Base-by-base conservation (phyloP, 2,888 invertebrate genomes). In the Norana najaformis region DNA sequence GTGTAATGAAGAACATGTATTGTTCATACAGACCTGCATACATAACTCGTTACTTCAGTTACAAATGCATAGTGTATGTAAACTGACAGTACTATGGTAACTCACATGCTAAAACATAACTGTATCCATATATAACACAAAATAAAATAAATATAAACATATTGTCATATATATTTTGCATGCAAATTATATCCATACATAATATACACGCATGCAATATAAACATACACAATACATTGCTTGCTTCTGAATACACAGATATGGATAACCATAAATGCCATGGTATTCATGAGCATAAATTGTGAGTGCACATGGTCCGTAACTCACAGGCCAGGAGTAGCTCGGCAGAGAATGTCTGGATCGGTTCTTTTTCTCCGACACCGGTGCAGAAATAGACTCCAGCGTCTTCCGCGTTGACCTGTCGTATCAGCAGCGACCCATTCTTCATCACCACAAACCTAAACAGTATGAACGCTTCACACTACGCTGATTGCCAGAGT, bases 341-440 rank as follows among this genome's bases (percentile, higher is more conserved):
- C 82, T 94, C 93, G 0, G 94, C 91, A 16, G 93, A 93, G 92
- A 94, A 96, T 94, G 93, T 93, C 91, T 94, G 94, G 3, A 93
- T 93, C 92, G 92, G 96, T 95, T 91, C 95, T 95, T 83, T 90
- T 88, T 90, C 95, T 94, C 92, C 92, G 82, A 96, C 95, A 23
- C 96, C 97, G 88, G 96, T 96, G 94, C 97, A 97, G 90, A 96
- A 37, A 83, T 97, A 97, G 91, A 96, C 95, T 18, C 97, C 97
- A 94, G 96, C 96, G 93, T 97, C 96, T 30, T 95, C 94, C 91
- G 95, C 95, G 83, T 95, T 95, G 20, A 96, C 96, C 82, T 95
- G 94, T 89, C 95, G 95, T 88, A 97, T 96, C 91, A 96, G 94
- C 91, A 97, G 95, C 1, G 96, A 96, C 41, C 96, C 96, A 94